These are phyloP conservation scores for Pristionchus fissidentatus DNA, from an alignment of 2,888 invertebrate species.

Conservation along the genomic window DNA sequence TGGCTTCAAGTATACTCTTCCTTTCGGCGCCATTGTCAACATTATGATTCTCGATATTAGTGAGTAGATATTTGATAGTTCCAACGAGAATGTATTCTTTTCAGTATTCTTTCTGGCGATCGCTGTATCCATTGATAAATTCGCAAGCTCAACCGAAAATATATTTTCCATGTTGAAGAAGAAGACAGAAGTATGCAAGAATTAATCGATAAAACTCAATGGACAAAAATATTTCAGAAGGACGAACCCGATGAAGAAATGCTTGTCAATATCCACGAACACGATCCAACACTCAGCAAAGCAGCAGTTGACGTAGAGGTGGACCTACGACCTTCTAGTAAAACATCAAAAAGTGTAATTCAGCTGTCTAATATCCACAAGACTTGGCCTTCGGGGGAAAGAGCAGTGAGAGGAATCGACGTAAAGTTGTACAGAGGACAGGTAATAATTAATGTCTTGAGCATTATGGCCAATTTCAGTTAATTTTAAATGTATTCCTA, in stretches of 20 bases:
- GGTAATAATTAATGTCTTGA: constrained; percentile 49
- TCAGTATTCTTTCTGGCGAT: neutral
- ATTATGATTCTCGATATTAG: constrained; percentile 2
- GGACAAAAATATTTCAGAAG: neutral
- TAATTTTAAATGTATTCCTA: neutral
- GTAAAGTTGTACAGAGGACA: constrained; percentile 69
- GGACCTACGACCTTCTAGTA: neutral
- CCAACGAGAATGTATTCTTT: neutral
- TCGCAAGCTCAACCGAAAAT: constrained; percentile 36
- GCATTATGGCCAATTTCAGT: too few species aligned
- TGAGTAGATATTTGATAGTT: neutral
- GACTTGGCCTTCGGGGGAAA: constrained; percentile 57
- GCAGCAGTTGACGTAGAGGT: constrained; percentile 26
- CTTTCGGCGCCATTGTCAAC: neutral
- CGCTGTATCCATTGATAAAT: neutral
- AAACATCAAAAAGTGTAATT: neutral
- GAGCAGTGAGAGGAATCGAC: constrained; percentile 69
- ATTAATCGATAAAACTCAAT: neutral
- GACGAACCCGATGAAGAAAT: neutral
- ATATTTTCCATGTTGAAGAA: neutral
- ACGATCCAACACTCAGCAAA: neutral
- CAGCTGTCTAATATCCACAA: constrained; percentile 32
- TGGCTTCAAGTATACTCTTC: neutral
- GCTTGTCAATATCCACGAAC: neutral
- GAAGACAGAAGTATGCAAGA: neutral